Conservation (phyloP, 2,888 invertebrate species). For the Ophioninae sp. region DNA sequence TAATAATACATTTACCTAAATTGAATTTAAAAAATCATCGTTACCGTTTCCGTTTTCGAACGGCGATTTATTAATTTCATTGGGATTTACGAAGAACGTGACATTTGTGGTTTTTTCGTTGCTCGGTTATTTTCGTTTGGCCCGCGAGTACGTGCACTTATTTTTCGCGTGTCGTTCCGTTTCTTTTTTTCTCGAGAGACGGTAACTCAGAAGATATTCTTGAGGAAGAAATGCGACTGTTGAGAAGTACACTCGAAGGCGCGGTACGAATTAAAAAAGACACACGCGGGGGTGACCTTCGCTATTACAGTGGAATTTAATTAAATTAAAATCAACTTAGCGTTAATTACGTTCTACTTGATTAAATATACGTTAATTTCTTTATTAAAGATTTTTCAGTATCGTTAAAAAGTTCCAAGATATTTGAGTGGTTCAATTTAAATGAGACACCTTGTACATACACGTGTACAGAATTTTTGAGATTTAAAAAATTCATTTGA, state of each 20-base stretch:
- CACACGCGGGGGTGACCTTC: background rate
- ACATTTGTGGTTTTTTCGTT: background rate
- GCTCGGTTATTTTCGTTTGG: constrained; percentile 9
- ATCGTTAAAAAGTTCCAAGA: no score
- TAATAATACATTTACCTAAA: no score
- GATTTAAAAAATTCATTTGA: no score
- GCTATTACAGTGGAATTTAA: no score
- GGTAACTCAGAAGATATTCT: background rate
- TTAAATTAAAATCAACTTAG: no score
- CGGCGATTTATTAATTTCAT: background rate
- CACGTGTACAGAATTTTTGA: no score
- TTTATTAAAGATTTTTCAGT: no score
- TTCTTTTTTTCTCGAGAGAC: background rate
- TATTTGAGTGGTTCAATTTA: no score
- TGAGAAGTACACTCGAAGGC: constrained; percentile 30
- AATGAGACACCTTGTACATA: no score
- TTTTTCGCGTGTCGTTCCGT: background rate
- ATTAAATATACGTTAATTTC: no score
- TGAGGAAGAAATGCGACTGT: constrained; percentile 37
- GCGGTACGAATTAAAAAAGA: constrained; percentile 33
- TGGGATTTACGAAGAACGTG: constrained; percentile 35
- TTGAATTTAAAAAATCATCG: no score
- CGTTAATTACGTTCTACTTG: no score
- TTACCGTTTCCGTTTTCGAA: background rate
- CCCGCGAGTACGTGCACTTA: constrained; percentile 15